phyloP scores from a whole-genome alignment of 2,888 invertebrate species.

The Brachypterus glaber region DNA sequence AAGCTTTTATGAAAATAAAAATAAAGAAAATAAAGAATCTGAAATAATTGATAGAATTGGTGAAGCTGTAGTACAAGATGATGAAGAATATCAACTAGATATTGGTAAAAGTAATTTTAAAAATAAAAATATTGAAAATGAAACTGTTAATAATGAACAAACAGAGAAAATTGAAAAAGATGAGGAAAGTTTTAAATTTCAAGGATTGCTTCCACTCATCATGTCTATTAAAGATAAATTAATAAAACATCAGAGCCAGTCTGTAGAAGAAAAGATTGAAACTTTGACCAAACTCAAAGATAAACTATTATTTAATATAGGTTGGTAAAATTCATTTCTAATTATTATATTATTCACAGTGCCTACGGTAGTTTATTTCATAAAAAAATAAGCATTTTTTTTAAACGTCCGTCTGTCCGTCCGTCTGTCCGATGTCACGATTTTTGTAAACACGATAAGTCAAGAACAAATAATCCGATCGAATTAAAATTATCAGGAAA shows the following conservation, averaged over 20 bases:
- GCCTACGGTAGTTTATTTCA: too few relatives aligned
- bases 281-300: conserved; percentile 51
- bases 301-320: conserved; percentile 53
- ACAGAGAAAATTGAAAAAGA: conserved; percentile 4
- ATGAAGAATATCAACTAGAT: too few relatives aligned
- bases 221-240: conserved; percentile 32
- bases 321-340: conserved; percentile 41
- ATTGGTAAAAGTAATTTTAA: too few relatives aligned
- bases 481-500: too few relatives aligned
- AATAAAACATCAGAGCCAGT: conserved; percentile 37
- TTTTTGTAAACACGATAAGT: too few relatives aligned
- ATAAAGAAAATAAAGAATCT: too few relatives aligned
- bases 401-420: too few relatives aligned
- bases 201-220: conserved; percentile 25
- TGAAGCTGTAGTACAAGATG: conserved; percentile 5
- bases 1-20: too few relatives aligned
- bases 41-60: background rate
- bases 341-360: too few relatives aligned
- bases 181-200: conserved; percentile 3
- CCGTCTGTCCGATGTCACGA: too few relatives aligned
- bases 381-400: too few relatives aligned
- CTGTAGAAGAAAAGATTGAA: conserved; percentile 44
- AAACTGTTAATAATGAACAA: conserved; percentile 2
- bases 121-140: background rate
- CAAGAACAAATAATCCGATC: too few relatives aligned